A percentile compares a stretch with the other conserved stretches of the same genome.
phyloP scores from a whole-genome alignment of 2,888 invertebrate species.

The Athalia circularis region DNA sequence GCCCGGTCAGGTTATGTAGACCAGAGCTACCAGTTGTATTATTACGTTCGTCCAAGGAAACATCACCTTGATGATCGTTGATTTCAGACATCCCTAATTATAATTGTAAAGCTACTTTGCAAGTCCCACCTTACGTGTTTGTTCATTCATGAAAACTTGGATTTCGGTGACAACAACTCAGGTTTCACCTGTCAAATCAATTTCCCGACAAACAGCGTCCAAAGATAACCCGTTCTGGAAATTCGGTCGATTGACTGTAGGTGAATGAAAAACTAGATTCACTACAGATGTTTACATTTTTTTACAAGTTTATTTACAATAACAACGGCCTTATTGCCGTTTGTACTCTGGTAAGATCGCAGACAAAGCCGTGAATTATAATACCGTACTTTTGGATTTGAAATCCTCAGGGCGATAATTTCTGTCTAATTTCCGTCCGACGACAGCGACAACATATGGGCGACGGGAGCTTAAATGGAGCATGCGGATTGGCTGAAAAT shows the following conservation, averaged over 20 bases:
- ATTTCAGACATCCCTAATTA: neutral
- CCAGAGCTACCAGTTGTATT: constrained; percentile 46
- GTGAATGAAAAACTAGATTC: neutral
- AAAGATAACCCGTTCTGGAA: neutral
- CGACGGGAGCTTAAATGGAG: too few relatives aligned
- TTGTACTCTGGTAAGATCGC: too few relatives aligned
- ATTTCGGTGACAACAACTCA: neutral
- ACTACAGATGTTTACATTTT: too few relatives aligned
- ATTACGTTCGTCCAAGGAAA: constrained; percentile 46
- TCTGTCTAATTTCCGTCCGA: too few relatives aligned
- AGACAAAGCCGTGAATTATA: too few relatives aligned
- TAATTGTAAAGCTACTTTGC: neutral
- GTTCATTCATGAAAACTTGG: neutral
- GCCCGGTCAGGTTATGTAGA: constrained; percentile 22
- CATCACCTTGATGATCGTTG: constrained; percentile 45
- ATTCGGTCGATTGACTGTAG: neutral
- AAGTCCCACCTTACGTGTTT: neutral
- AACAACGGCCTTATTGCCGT: too few relatives aligned
- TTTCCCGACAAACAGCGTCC: neutral
- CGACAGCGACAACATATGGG: too few relatives aligned
- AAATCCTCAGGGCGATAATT: too few relatives aligned
- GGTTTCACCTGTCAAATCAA: constrained; percentile 14
- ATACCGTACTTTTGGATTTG: too few relatives aligned
- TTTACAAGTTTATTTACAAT: too few relatives aligned
- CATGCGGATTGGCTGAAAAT: too few relatives aligned